Percentiles rank a stretch among this genome's conserved stretches.
Evolutionary conservation across 2,888 invertebrate species (phyloP).

Genomic region (Poecilus cupreus): DNA sequence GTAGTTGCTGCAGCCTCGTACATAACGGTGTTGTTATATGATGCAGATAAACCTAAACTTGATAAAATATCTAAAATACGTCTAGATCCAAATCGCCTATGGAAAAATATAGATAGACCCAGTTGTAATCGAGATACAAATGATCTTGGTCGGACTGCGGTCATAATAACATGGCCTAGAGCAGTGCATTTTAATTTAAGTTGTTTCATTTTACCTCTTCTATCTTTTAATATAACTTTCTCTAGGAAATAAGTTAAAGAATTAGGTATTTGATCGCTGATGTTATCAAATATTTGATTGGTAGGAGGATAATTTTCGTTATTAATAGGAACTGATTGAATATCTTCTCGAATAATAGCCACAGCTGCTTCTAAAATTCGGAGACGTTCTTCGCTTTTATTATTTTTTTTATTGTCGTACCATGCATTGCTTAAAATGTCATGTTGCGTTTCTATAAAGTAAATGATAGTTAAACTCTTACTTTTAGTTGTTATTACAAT

Average conservation of each 20-base stretch:
- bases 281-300: slow-evolving; percentile 64
- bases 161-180: slow-evolving; percentile 63
- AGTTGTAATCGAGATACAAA: slow-evolving; percentile 66
- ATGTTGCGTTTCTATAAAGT: slow-evolving; percentile 53
- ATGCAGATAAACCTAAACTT: slow-evolving; percentile 62
- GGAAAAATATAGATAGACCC: slow-evolving; percentile 69
- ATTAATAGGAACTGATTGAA: too few relatives aligned
- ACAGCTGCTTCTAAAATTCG: slow-evolving; percentile 51
- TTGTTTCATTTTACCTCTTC: slow-evolving; percentile 65
- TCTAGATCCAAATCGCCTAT: slow-evolving; percentile 63
- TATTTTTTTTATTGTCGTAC: slow-evolving; percentile 35
- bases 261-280: slow-evolving; percentile 64
- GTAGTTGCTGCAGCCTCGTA: slow-evolving; percentile 64
- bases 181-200: slow-evolving; percentile 62
- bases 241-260: slow-evolving; percentile 64
- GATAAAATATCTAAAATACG: slow-evolving; percentile 63
- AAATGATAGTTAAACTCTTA: slow-evolving; percentile 58
- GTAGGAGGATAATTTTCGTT: slow-evolving; percentile 65
- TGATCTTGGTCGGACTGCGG: slow-evolving; percentile 64
- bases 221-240: slow-evolving; percentile 66
- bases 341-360: too few relatives aligned
- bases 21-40: slow-evolving; percentile 63
- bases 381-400: slow-evolving; percentile 44
- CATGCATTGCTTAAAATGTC: slow-evolving; percentile 53
- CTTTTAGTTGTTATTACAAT: slow-evolving; percentile 66